phyloP scores from a whole-genome alignment of 2,113 vertebrate species.

The Scophthalmus maximus region DNA sequence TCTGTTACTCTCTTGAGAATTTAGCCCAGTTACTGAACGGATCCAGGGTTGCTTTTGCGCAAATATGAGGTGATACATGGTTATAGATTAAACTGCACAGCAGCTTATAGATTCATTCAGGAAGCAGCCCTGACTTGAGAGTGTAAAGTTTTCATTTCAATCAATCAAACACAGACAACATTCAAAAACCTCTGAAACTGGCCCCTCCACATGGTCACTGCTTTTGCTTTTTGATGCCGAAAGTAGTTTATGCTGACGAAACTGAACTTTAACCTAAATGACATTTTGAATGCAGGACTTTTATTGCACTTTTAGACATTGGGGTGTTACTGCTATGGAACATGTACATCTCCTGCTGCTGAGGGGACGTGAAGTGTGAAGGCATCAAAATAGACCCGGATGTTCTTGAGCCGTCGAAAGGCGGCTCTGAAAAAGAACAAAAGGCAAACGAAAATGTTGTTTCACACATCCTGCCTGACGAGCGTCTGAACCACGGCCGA shows the following conservation, averaged over 20 bases:
- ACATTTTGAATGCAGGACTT: not conserved
- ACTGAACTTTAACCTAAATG: not conserved
- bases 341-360: not conserved
- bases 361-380: not conserved
- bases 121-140: not conserved
- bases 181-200: not conserved
- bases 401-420: not conserved
- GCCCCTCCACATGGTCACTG: too few relatives aligned
- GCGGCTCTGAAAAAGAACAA: conserved; percentile 15
- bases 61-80: not conserved
- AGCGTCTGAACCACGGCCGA: conserved; percentile 4
- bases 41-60: too few relatives aligned
- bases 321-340: not conserved
- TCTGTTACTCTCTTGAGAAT: too few relatives aligned
- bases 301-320: not conserved
- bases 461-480: conserved; percentile 13
- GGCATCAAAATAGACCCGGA: not conserved
- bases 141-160: not conserved
- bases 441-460: not conserved
- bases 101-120: not conserved
- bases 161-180: too few relatives aligned
- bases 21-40: not conserved
- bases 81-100: not conserved
- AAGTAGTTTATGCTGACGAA: not conserved
- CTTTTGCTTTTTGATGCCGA: not conserved